Percentiles rank a stretch among this genome's conserved stretches.
phyloP scores from a whole-genome alignment of 2,113 vertebrate species.

The Oplegnathus fasciatus region DNA sequence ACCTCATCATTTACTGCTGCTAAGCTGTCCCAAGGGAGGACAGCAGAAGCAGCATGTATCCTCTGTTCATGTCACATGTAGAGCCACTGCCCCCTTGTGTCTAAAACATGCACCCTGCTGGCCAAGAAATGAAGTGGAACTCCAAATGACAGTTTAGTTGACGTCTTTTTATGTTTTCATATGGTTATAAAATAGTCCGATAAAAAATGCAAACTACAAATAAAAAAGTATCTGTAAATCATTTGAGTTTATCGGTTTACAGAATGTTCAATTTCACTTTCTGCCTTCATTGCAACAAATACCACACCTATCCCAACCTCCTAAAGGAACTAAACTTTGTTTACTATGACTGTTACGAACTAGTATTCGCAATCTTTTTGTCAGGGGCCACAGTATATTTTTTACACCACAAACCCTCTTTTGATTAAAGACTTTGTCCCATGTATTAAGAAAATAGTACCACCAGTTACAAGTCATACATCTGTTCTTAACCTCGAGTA shows the following conservation, averaged over 20 bases:
- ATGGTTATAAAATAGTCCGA: not conserved
- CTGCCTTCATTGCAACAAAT: not conserved
- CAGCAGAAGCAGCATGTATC: not conserved
- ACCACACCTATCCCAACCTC: not conserved
- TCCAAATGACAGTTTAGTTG: not conserved
- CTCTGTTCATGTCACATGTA: conserved; percentile 3
- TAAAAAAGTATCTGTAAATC: not conserved
- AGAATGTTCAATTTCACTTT: not conserved
- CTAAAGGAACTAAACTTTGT: not conserved
- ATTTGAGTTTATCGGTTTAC: not conserved
- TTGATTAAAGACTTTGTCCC: not conserved
- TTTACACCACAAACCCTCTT: not conserved
- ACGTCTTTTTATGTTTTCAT: not conserved
- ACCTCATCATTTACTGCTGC: conserved; percentile 44
- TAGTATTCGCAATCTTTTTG: not conserved
- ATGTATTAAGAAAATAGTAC: not conserved
- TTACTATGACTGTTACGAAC: not conserved
- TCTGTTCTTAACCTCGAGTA: not conserved
- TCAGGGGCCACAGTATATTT: not conserved
- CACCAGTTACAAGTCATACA: not conserved
- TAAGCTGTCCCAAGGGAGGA: conserved; percentile 22
- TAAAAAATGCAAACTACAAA: not conserved
- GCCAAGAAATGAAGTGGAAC: not conserved
- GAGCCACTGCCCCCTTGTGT: conserved; percentile 74
- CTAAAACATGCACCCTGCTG: conserved; percentile 11